Evolutionary conservation across 2,888 invertebrate genomes (phyloP), one percentile per base, ranked within the genome.

Genomic region (Lagria hirta): DNA sequence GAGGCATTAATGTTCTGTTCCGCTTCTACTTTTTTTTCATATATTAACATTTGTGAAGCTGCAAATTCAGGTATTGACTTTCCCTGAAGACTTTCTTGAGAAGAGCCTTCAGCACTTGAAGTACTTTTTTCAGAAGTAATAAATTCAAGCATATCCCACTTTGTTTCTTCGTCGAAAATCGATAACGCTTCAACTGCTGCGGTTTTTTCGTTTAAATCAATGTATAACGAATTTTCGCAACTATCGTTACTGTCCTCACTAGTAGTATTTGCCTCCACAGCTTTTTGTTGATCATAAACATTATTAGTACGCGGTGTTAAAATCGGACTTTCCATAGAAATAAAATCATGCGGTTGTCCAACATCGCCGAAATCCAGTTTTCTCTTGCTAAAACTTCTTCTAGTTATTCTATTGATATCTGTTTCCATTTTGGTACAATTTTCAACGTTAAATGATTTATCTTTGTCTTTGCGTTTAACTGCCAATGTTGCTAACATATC

Each of bases 161-260:
- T 26, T 2, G 49, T 54, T 21, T 51, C 48, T 47, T 53, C 51
- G 4, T 53, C 49, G 29, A 38, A 53, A n/a, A 30, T 18, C 42
- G 12, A n/a, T 29, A 34, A 33, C 23, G 8, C 8, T 32, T 27
- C 3, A 15, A 11, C 1, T 16, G 12, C 5, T 27, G 27, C 18
- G 4, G 4, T 11, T 7, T 16, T 15, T 21, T 29, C 33, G 24
- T 13, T 17, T 13, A 27, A 21, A 24, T 49, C 52, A 23, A 54
- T 54, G 21, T 42, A 41, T 21, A 52, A 32, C 24, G 34, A 29
- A 8, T 44, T 44, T 40, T 48, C 51, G 22, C 37, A 36, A 34
- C 55, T 55, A 20, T 55, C 55, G 13, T 51, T 55, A 26, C 55
- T 53, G n/a, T 55, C 52, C 28, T 52, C 49, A 24, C 44, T 51